Base-by-base conservation (phyloP, 2,113 vertebrate genomes). In the Numida meleagris region DNA sequence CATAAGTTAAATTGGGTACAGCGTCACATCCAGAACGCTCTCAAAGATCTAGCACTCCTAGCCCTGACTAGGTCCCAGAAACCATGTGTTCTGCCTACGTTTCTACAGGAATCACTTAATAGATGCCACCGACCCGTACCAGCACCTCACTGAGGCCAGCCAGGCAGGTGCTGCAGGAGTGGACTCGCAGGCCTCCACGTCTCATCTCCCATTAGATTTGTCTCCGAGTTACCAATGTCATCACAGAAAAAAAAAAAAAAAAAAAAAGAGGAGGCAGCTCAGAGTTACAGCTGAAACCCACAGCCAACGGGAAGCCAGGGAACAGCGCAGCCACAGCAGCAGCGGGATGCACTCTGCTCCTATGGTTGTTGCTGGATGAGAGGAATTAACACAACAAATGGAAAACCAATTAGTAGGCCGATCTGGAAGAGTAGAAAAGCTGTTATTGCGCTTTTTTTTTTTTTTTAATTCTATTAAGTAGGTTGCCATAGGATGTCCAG, bases 311-410 rank as follows among this genome's bases (percentile, higher is more conserved):
- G 48, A 50, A 71, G 63, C 34, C 27, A n/a, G 24, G 50, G 50
- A 51, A 14, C 50, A 27, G 50, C 50, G 2, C 50, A 51, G 46
- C 46, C 46, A 48, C 46, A 48, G 46, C 11, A 11, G 46, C 46
- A 48, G 46, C 11, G 21, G 46, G 46, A 48, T 21, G 23, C 11
- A 10, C 46, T 21, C 46, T 48, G 46, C 46, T n/a, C 36, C 61
- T 14, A 31, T 10, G 18, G 0, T 1, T 13, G 4, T 16, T 20
- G 31, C 31, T 12, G 63, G 38, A 23, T 17, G 27, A 25, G 14
- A 21, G 29, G 20, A 50, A 55, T 42, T 29, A 42, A 53, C 78
- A 43, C 31, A 61, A 13, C 48, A 58, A 50, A 74, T 21, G 25
- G 50, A 53, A 62, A 78, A 57, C 27, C 43, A 33, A 51, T 31